Percentiles rank a stretch among this genome's conserved stretches.
These are phyloP conservation scores for Pegoplata infirma DNA, from an alignment of 2,888 invertebrate species.

Conservation along the genomic window DNA sequence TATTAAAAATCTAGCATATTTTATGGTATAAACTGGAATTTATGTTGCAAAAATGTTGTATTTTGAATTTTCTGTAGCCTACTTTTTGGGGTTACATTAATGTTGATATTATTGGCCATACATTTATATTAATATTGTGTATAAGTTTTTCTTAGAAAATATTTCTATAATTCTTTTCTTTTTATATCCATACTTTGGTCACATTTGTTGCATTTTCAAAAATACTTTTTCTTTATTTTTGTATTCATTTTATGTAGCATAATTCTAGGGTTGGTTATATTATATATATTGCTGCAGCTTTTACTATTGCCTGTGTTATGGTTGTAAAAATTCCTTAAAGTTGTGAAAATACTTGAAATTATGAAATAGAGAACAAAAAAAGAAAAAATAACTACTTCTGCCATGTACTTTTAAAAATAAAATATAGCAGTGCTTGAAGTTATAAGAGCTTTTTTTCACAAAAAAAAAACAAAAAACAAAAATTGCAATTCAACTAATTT, in stretches of 20 bases:
- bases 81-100: conserved; percentile 25
- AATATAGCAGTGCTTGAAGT: not conserved
- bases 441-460: not conserved
- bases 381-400: not conserved
- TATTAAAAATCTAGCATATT: not conserved
- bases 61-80: conserved; percentile 22
- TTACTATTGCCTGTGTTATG: conserved; percentile 15
- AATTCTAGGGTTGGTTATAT: conserved; percentile 2
- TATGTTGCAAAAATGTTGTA: conserved; percentile 3
- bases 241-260: conserved; percentile 30
- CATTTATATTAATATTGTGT: not conserved
- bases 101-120: not conserved
- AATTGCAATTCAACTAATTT: conserved; percentile 45
- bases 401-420: conserved; percentile 1
- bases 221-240: not conserved
- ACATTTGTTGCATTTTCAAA: conserved; percentile 38
- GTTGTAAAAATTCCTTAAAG: conserved; percentile 39
- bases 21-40: not conserved
- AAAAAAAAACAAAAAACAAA: not conserved
- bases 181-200: not conserved
- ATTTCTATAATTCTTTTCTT: not conserved
- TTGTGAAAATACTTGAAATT: conserved; percentile 48
- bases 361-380: not conserved
- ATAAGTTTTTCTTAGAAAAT: not conserved
- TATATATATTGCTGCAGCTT: not conserved